Conservation (phyloP, 2,113 vertebrate species). For the Pseudorasbora parva region DNA sequence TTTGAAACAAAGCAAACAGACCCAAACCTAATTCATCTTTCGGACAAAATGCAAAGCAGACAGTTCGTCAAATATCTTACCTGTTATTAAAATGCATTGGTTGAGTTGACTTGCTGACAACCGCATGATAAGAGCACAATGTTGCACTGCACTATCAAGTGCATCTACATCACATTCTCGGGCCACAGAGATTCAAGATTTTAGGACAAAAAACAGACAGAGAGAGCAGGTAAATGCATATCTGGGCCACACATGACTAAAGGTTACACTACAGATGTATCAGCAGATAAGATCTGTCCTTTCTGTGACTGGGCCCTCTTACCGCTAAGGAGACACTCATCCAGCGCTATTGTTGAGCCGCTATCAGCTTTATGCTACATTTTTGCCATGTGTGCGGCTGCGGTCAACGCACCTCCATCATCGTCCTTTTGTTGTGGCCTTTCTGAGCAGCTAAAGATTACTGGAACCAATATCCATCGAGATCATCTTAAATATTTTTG, state of each 20-base stretch:
- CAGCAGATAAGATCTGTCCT: constrained; percentile 32
- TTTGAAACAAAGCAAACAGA: background rate
- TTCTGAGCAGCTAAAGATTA: constrained; percentile 16
- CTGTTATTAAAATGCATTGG: constrained; percentile 3
- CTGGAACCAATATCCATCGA: background rate
- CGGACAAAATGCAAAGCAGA: background rate
- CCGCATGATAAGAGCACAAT: background rate
- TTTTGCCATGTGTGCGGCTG: background rate
- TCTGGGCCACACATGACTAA: constrained; percentile 60
- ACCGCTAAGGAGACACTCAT: constrained; percentile 27
- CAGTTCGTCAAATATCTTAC: background rate
- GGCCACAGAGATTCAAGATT: constrained; percentile 9
- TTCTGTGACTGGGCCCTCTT: constrained; percentile 1
- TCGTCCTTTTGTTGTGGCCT: constrained; percentile 30
- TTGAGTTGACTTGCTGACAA: background rate
- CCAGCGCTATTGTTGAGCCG: constrained; percentile 21
- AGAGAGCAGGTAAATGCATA: background rate
- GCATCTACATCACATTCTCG: background rate
- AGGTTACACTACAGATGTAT: constrained; percentile 46
- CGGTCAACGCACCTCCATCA: background rate
- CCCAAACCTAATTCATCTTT: background rate
- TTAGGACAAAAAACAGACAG: background rate
- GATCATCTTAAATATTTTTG: constrained; percentile 3
- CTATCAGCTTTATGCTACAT: constrained; percentile 26
- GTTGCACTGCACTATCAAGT: background rate